Evolutionary conservation across 2,113 vertebrate species (phyloP).

Genomic region (Pelecanus crispus): DNA sequence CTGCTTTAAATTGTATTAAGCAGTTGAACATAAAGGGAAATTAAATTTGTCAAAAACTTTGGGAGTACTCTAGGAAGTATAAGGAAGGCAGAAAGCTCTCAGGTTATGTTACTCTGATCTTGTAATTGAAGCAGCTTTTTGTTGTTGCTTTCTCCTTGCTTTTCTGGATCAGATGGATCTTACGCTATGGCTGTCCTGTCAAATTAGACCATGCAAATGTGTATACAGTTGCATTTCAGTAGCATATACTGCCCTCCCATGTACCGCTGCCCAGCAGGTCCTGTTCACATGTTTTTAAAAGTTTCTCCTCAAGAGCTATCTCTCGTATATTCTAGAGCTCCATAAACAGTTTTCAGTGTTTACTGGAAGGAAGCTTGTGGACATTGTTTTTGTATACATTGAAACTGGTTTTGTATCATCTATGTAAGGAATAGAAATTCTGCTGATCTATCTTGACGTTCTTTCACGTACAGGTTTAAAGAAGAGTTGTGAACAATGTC

Average conservation of each 20-base stretch:
- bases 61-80: neutral
- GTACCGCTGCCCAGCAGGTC: neutral
- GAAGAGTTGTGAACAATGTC: neutral
- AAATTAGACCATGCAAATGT: neutral
- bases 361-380: neutral
- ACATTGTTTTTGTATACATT: neutral
- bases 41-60: neutral
- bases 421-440: neutral
- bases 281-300: neutral
- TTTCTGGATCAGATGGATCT: neutral
- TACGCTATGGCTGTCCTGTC: neutral
- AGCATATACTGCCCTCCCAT: neutral
- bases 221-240: neutral
- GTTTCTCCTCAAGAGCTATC: neutral
- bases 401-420: neutral
- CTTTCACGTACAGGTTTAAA: neutral
- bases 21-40: neutral
- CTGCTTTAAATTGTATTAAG: neutral
- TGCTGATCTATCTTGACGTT: neutral
- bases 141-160: neutral
- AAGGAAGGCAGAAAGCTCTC: neutral
- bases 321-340: neutral
- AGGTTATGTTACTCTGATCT: neutral
- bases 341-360: neutral
- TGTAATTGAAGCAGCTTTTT: neutral